Conservation (phyloP, 2,888 invertebrate species). For the Cephus pygmeus region DNA sequence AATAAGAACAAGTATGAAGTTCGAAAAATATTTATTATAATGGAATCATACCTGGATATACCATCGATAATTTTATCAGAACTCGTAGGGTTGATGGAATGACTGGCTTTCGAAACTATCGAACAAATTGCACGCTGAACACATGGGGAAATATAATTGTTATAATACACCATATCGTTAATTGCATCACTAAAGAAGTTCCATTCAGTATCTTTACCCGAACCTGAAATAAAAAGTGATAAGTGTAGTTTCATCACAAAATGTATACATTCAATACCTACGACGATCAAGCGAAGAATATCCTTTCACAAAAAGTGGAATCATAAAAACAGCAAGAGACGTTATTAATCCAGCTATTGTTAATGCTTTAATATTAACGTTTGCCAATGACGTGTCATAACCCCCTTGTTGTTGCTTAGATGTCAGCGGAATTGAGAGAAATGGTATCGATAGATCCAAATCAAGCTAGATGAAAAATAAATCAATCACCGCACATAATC, state of each 20-base stretch:
- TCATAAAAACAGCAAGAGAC: constrained; percentile 69
- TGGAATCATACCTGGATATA: constrained; percentile 54
- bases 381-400: constrained; percentile 67
- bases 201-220: constrained; percentile 37
- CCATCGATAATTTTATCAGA: constrained; percentile 64
- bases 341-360: constrained; percentile 71
- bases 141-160: constrained; percentile 59
- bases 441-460: constrained; percentile 75
- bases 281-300: not conserved
- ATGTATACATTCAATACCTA: not conserved
- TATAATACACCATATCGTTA: constrained; percentile 55
- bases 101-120: constrained; percentile 48
- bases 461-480: constrained; percentile 69
- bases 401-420: constrained; percentile 64
- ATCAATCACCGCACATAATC: constrained; percentile 18
- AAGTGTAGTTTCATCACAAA: not conserved
- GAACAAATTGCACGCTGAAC: constrained; percentile 60
- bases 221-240: constrained; percentile 34
- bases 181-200: constrained; percentile 47
- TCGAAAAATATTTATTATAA: not conserved
- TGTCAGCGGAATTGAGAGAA: constrained; percentile 75
- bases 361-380: constrained; percentile 73
- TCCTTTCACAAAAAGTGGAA: constrained; percentile 64
- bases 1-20: constrained; percentile 1
- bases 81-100: constrained; percentile 51